Evolutionary conservation across 2,797 vertebrate genomes (phyloP).

Genomic region (Buphagus erythrorhynchus): DNA sequence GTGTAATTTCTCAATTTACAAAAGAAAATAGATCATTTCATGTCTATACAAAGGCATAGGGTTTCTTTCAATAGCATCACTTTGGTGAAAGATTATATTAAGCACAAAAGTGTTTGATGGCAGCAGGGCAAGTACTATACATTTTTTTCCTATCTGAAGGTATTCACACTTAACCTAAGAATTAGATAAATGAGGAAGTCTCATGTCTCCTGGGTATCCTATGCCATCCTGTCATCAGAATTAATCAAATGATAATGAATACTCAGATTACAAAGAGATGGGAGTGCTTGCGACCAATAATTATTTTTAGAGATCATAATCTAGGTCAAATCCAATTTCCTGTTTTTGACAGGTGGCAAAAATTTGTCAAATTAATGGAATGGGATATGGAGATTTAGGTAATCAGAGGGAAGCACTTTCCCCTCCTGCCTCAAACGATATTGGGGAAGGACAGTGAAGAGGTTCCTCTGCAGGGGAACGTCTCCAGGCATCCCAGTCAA

Average conservation of each 20-base stretch:
- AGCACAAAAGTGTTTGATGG: conserved; percentile 46
- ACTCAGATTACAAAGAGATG: conserved; percentile 76
- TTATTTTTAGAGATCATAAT: conserved; percentile 76
- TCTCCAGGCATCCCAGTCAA: background rate
- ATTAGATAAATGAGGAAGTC: conserved; percentile 68
- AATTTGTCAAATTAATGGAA: conserved; percentile 62
- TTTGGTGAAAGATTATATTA: background rate
- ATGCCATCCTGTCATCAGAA: conserved; percentile 54
- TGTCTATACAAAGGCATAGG: background rate
- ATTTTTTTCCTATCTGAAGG: conserved; percentile 65
- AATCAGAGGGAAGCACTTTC: conserved; percentile 9
- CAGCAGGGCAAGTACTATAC: conserved; percentile 42
- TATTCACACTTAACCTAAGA: conserved; percentile 69
- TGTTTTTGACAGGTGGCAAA: conserved; percentile 70
- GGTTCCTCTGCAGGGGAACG: background rate
- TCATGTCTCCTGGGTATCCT: conserved; percentile 59
- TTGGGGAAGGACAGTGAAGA: background rate
- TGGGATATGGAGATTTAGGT: conserved; percentile 16
- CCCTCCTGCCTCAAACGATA: background rate
- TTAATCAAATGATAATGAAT: conserved; percentile 77
- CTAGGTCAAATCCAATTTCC: conserved; percentile 79
- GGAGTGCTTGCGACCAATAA: conserved; percentile 71
- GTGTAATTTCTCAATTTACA: background rate
- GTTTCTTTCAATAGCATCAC: background rate
- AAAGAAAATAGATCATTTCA: background rate